Base-by-base conservation (phyloP, 92 coral and sea anemone species). In the Porites lobata region DNA sequence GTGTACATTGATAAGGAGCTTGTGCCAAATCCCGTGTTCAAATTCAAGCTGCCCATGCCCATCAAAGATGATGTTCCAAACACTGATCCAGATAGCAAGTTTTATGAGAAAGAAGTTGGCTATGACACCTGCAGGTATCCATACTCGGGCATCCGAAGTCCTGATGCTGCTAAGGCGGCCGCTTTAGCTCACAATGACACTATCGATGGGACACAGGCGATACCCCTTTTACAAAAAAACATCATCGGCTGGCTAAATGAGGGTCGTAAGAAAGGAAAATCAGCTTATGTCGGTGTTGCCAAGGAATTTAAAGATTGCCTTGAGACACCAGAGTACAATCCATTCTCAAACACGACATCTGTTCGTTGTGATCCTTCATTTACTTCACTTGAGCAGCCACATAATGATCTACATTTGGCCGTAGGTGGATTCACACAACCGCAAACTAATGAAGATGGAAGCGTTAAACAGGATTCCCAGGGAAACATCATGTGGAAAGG, bases 21-120 rank as follows among this genome's bases (percentile, higher is more conserved):
- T 32, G 85, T 80, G 76, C 76, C 75, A 22, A 80, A 80, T 80
- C 85, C 85, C 76, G 65, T 80, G 85, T 80, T 80, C 43, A 80
- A 80, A 65, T 80, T 77, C 81, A 77, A 58, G 81, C 68, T 77
- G 68, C 81, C 81, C 68, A 7, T 22, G 52, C 50, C 81, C 50
- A 77, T 77, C 69, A 29, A 77, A 22, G 69, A 57, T 77, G 54
- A 77, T 19, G 69, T 32, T 77, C 13, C 50, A 57, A 57, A 47
- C 80, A 54, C 14, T 77, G 69, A 58, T 26, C 1, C 1, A 26
- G 1, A 77, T 22, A 77, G 81, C 81, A 67, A 77, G 81, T 77
- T 77, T 77, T 77, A 77, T 77, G 69, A 77, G 81, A 77, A 77
- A 77, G 81, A 77, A 77, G 68, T 22, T 57, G 81, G 81, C 81